Evolutionary conservation across 2,797 vertebrate species (phyloP).

Genomic region (Phoxinus dragarum): DNA sequence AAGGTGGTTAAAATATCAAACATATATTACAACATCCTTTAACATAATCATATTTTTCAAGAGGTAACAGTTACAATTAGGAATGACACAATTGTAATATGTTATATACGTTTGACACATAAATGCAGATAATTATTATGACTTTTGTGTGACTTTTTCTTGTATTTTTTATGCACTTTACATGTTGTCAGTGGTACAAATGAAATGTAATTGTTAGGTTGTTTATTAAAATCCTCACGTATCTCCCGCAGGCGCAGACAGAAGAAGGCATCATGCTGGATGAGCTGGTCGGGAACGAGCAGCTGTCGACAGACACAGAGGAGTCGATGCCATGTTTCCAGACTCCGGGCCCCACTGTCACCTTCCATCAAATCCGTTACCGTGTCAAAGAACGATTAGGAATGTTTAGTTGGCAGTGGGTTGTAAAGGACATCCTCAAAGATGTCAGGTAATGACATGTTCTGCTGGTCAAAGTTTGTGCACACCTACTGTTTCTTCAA

Average conservation of each 20-base stretch:
- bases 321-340: constrained; percentile 1
- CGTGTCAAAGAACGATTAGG: constrained; percentile 15
- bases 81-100: background rate
- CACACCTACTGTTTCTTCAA: too few species aligned
- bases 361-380: constrained; percentile 42
- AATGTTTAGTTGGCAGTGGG: constrained; percentile 35
- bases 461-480: too few species aligned
- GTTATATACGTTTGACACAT: background rate
- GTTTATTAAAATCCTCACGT: background rate
- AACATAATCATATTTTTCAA: background rate
- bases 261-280: constrained; percentile 18
- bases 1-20: background rate
- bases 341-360: constrained; percentile 34
- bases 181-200: background rate
- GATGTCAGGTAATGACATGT: constrained; percentile 39
- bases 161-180: background rate
- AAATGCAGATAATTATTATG: too few species aligned
- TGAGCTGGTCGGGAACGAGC: constrained; percentile 5
- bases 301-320: background rate
- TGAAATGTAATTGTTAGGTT: too few species aligned
- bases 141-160: background rate
- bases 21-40: background rate
- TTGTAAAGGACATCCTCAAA: constrained; percentile 52
- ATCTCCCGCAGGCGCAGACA: constrained; percentile 20
- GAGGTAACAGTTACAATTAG: background rate